Conservation (phyloP, 1,140 invertebrate genomes). For the Neuroterus valhalla region DNA sequence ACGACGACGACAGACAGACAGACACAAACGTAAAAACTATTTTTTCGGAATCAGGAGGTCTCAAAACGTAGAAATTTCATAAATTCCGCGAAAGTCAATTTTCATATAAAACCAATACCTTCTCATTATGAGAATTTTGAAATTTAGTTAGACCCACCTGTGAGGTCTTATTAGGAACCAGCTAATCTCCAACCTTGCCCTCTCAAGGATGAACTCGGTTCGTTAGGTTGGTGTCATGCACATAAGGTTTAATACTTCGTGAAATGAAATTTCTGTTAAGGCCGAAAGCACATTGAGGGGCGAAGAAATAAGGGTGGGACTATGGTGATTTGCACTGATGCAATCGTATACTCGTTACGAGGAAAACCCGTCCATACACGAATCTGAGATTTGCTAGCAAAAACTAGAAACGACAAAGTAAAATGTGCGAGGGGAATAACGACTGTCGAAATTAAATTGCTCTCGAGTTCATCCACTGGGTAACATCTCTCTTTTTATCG, state of each 20-base stretch:
- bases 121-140: too few relatives aligned
- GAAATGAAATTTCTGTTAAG: slow-evolving; percentile 21
- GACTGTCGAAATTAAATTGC: too few relatives aligned
- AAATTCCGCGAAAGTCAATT: too few relatives aligned
- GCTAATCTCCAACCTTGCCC: background rate
- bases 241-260: slow-evolving; percentile 27
- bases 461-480: too few relatives aligned
- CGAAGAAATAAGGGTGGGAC: slow-evolving; percentile 2
- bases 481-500: too few relatives aligned
- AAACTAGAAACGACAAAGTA: background rate
- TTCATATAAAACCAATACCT: too few relatives aligned
- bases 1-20: too few relatives aligned
- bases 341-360: too few relatives aligned
- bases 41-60: too few relatives aligned
- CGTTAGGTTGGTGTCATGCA: slow-evolving; percentile 12
- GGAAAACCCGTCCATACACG: background rate
- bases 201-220: slow-evolving; percentile 9
- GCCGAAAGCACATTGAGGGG: background rate
- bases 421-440: background rate
- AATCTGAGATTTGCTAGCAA: background rate
- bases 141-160: background rate
- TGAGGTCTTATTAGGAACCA: background rate
- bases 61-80: too few relatives aligned
- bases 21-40: too few relatives aligned
- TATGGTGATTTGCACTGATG: background rate